phyloP scores from a whole-genome alignment of 2,888 invertebrate species.

The Portevinia maculata region DNA sequence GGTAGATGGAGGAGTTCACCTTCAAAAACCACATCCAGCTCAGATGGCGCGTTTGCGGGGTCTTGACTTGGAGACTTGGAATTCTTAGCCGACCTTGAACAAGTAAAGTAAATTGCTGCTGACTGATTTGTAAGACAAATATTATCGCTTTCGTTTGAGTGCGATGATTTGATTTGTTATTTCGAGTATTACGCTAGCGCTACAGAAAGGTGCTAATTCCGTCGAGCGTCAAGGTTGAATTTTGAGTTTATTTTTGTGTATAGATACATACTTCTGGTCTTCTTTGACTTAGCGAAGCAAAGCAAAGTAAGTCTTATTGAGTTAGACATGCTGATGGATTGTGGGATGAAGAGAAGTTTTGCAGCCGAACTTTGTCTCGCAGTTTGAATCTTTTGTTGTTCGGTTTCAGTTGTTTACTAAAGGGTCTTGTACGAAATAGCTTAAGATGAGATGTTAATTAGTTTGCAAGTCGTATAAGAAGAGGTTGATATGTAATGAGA shows the following conservation, averaged over 20 bases:
- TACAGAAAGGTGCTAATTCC: conserved; percentile 68
- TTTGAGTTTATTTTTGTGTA: conserved; percentile 1
- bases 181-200: conserved; percentile 64
- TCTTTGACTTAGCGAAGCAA: conserved; percentile 19
- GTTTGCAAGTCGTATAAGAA: background rate
- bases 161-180: conserved; percentile 68
- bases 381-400: conserved; percentile 13
- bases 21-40: conserved; percentile 54
- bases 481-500: no score
- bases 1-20: conserved; percentile 66
- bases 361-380: conserved; percentile 13
- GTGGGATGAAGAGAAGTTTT: conserved; percentile 59
- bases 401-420: conserved; percentile 36
- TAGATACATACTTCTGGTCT: conserved; percentile 24
- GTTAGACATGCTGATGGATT: conserved; percentile 26
- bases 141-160: conserved; percentile 70
- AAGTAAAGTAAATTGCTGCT: conserved; percentile 72
- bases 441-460: conserved; percentile 21
- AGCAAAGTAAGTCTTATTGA: background rate
- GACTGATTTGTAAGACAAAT: conserved; percentile 71
- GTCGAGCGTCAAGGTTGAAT: conserved; percentile 63
- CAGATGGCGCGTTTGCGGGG: conserved; percentile 48
- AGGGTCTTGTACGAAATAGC: conserved; percentile 35
- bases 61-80: conserved; percentile 69
- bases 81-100: conserved; percentile 72